Evolutionary conservation across 2,113 vertebrate genomes (phyloP).

Genomic region (Pogonocichla stellata): DNA sequence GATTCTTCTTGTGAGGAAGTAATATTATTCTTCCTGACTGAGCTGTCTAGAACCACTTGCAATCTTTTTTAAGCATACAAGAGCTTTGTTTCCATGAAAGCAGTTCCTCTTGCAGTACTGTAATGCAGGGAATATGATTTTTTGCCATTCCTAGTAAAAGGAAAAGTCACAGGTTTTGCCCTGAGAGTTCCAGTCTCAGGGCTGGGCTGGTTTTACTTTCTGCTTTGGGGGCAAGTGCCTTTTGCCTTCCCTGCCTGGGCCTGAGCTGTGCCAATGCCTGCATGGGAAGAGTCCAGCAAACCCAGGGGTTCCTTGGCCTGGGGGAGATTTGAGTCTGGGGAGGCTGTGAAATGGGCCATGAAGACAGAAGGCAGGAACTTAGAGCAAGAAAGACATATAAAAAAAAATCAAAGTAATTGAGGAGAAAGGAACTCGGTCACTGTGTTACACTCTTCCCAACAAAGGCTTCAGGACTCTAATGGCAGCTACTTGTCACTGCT

Average conservation of each 20-base stretch:
- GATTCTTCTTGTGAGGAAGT: background rate
- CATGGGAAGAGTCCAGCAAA: background rate
- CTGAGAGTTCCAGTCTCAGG: background rate
- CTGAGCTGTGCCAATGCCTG: background rate
- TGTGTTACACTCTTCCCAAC: accelerated
- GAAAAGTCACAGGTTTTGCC: background rate
- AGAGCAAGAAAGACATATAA: background rate
- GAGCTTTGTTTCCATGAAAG: background rate
- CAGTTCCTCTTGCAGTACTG: background rate
- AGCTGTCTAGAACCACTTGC: background rate
- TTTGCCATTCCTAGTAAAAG: background rate
- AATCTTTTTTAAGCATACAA: constrained; percentile 9
- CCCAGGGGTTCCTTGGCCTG: accelerated
- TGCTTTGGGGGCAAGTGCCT: background rate
- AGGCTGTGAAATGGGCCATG: background rate
- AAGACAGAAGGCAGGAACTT: background rate
- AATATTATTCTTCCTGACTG: constrained; percentile 1
- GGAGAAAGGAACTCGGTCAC: background rate
- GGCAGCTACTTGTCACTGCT: background rate
- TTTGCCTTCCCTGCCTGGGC: background rate
- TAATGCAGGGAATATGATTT: background rate
- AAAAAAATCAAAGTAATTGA: accelerated
- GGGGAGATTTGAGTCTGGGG: background rate
- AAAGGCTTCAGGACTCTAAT: background rate
- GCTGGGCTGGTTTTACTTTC: background rate